These are phyloP conservation scores for Cheiracanthium punctorium DNA, from an alignment of 2,888 invertebrate species.

Conservation along the genomic window DNA sequence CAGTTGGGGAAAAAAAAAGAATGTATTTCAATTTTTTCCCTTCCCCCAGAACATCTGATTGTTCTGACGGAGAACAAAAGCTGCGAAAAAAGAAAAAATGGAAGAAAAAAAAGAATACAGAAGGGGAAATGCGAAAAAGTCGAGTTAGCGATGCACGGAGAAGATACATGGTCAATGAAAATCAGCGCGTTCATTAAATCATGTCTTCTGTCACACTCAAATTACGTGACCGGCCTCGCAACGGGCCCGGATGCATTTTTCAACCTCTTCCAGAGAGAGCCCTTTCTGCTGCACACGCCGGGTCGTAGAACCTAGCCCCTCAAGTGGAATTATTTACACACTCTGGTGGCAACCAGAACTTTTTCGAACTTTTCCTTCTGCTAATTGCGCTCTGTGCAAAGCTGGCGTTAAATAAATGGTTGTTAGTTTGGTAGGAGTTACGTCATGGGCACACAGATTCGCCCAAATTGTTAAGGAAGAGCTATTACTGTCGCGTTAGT, in stretches of 20 bases:
- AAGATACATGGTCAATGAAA: constrained; percentile 68
- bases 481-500: no score
- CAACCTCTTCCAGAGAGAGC: constrained; percentile 29
- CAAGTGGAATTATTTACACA: constrained; percentile 39
- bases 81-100: constrained; percentile 48
- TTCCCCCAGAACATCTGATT: constrained; percentile 19
- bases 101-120: no score
- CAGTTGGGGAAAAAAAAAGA: no score
- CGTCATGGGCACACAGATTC: no score
- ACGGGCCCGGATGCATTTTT: constrained; percentile 51
- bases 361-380: no score
- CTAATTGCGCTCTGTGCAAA: no score
- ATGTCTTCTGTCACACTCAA: constrained; percentile 67
- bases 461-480: no score
- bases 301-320: constrained; percentile 36
- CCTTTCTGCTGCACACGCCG: not conserved
- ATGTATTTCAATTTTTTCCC: not conserved
- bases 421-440: no score
- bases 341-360: constrained; percentile 16
- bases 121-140: constrained; percentile 43
- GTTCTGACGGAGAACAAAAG: constrained; percentile 60
- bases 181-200: constrained; percentile 66
- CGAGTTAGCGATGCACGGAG: constrained; percentile 49
- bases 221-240: constrained; percentile 55
- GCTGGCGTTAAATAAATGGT: no score